Evolutionary conservation across 1,140 invertebrate genomes (phyloP), one percentile per base, ranked within the genome.

Genomic region (Ceratina japonica): DNA sequence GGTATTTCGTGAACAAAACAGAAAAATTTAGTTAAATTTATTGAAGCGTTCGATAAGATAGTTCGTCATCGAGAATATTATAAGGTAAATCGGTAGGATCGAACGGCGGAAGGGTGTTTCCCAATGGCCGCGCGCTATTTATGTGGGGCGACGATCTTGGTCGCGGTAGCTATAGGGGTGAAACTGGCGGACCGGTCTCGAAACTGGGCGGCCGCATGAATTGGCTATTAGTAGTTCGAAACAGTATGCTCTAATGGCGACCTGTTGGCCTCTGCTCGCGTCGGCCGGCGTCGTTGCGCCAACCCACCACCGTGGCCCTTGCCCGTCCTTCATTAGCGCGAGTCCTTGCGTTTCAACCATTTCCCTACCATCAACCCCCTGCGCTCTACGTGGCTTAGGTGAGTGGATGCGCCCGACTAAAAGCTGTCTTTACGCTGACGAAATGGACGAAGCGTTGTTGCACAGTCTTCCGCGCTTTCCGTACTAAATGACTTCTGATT

Each of bases 151-250:
- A 86, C 85, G 69, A 84, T 87, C 86, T 86, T 86, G 72, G 68
- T 56, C 61, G 72, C 37, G 70, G 74, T 68, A 65, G 74, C 69
- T 84, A 27, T 37, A 61, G 64, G 65, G 79, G 70, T 54, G 51
- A 56, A 76, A 62, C 76, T 71, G 70, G 58, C 68, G 61, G 49
- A 69, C 78, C 59, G 31, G 68, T 78, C 63, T 79, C 72, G 73
- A 27, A 31, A 31, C 69, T 82, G 81, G 85, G 79, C 76, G 85
- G 83, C 63, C 77, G 70, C 85, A 89, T 89, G 88, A 89, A 89
- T 89, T 89, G 88, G 88, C 88, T 89, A 89, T 89, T 89, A 89
- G 87, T 88, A 89, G 88, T 89, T 89, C 70, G 81, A 85, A 89
- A 89, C 88, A 89, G 88, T 89, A 88, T 86, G 86, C 87, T 87